Percentiles rank a stretch among this genome's conserved stretches.
These are phyloP conservation scores for Rhaphigaster nebulosa DNA, from an alignment of 2,888 invertebrate species.

Conservation along the genomic window DNA sequence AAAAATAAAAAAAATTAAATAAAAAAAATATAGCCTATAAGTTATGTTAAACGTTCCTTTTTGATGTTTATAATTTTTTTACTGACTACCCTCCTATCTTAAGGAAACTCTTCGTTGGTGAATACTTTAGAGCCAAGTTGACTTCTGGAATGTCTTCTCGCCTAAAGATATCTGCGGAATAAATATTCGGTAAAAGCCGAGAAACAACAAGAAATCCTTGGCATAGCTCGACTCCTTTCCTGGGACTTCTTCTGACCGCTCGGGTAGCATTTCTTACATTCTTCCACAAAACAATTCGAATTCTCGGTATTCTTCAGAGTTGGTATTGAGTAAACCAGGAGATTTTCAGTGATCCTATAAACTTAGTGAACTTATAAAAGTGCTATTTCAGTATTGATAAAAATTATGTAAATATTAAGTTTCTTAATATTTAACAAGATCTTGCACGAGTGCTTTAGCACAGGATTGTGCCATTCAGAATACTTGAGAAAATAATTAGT, in stretches of 20 bases:
- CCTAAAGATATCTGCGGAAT: neutral
- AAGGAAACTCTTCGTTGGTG: neutral
- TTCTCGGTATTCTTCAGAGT: neutral
- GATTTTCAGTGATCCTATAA: neutral
- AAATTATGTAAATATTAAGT: too few relatives aligned
- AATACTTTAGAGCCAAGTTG: neutral
- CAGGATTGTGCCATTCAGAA: too few relatives aligned
- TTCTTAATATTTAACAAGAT: too few relatives aligned
- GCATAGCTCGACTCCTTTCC: neutral
- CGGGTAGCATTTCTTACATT: neutral
- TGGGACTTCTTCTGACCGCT: neutral
- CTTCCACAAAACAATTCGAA: neutral
- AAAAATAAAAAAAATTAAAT: too few relatives aligned
- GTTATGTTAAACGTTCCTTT: neutral
- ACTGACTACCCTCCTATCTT: neutral
- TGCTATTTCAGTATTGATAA: too few relatives aligned
- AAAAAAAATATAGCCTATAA: too few relatives aligned
- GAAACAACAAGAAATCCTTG: slow-evolving; percentile 13
- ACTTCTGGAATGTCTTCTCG: neutral
- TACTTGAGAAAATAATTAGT: too few relatives aligned
- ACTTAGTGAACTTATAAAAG: neutral
- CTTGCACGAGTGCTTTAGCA: too few relatives aligned
- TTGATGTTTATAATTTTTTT: too few relatives aligned
- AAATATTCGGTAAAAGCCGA: neutral
- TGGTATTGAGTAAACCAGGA: neutral